Conservation (phyloP, 2,797 vertebrate species). For the Anguilla megastoma region DNA sequence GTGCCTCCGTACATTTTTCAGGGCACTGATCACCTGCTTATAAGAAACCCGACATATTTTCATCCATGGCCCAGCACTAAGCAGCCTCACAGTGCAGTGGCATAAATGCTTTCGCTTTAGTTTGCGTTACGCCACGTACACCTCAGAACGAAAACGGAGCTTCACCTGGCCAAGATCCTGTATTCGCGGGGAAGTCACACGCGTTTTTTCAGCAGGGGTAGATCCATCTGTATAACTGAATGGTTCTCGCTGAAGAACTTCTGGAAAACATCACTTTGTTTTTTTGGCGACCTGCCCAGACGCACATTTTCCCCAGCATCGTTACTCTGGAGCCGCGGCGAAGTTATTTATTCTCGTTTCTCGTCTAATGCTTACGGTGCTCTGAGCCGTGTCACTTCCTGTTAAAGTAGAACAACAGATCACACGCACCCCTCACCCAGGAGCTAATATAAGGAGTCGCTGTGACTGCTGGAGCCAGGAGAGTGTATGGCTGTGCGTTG, state of each 20-base stretch:
- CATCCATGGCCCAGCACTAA: not conserved
- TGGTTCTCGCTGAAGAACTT: conserved; percentile 3
- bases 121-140: not conserved
- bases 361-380: conserved; percentile 43
- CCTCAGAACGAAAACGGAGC: not conserved
- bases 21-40: not conserved
- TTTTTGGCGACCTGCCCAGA: conserved; percentile 35
- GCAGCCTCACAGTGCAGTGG: not conserved
- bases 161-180: not conserved
- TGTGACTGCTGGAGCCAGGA: not conserved
- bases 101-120: not conserved
- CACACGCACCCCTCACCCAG: not conserved
- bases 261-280: conserved; percentile 4
- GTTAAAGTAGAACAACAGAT: conserved; percentile 25
- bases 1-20: not conserved
- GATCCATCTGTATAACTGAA: conserved; percentile 4
- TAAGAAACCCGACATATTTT: conserved; percentile 2
- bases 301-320: not conserved
- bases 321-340: conserved; percentile 30
- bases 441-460: not conserved
- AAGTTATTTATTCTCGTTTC: conserved; percentile 41
- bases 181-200: not conserved
- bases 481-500: not conserved
- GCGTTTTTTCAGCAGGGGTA: not conserved
- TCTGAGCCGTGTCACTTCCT: conserved; percentile 43